Percentiles rank a stretch among this genome's conserved stretches.
Conservation (phyloP, 1,140 invertebrate genomes). For the Drosophila mojavensis region DNA sequence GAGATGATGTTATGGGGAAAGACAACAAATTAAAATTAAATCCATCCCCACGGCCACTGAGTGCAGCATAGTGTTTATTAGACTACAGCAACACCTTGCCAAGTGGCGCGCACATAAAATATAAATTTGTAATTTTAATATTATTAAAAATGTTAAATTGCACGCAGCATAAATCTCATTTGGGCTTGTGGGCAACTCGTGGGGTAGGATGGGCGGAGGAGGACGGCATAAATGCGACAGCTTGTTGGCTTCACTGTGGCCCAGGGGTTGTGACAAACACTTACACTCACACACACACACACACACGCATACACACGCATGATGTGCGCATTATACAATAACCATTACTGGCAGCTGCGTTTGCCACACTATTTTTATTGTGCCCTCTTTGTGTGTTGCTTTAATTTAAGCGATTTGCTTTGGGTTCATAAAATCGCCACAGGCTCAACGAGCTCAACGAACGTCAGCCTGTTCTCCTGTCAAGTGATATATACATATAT, state of each 20-base stretch:
- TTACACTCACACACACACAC: slow-evolving; percentile 22
- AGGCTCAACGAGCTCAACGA: slow-evolving; percentile 48
- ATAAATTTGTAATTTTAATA: slow-evolving; percentile 82
- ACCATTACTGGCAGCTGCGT: slow-evolving; percentile 74
- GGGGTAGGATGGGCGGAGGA: neutral
- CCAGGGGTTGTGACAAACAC: slow-evolving; percentile 44
- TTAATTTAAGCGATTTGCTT: slow-evolving; percentile 79
- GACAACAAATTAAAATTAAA: slow-evolving; percentile 58
- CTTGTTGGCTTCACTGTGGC: slow-evolving; percentile 62
- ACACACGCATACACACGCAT: neutral
- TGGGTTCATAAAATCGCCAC: slow-evolving; percentile 58
- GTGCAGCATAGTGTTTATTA: slow-evolving; percentile 60
- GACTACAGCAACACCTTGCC: slow-evolving; percentile 61
- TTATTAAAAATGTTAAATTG: slow-evolving; percentile 80
- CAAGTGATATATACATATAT: slow-evolving; percentile 14
- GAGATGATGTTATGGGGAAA: too few relatives aligned
- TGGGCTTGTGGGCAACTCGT: slow-evolving; percentile 18
- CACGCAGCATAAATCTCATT: slow-evolving; percentile 77
- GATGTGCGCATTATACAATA: slow-evolving; percentile 54
- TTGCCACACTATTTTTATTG: slow-evolving; percentile 80
- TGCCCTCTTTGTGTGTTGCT: slow-evolving; percentile 55
- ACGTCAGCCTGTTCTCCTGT: slow-evolving; percentile 10
- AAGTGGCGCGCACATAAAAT: slow-evolving; percentile 36
- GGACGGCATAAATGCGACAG: slow-evolving; percentile 49
- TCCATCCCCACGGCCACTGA: slow-evolving; percentile 22